A percentile compares a stretch with the other conserved stretches of the same genome.
Conservation (phyloP, 37 sponge, comb jelly and placozoan genomes). For the Dysidea cf. avara region DNA sequence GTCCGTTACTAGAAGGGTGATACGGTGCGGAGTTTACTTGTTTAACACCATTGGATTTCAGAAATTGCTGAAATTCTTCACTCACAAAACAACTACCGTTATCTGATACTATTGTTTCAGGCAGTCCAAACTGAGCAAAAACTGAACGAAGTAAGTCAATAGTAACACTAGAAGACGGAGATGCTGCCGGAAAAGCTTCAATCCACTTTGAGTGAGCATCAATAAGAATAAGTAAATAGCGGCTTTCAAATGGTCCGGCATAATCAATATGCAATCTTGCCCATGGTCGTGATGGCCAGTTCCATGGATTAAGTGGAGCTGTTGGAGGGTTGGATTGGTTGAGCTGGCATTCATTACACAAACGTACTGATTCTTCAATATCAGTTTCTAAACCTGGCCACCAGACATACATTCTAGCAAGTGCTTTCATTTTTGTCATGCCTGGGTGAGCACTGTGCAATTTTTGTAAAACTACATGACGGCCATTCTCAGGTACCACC, state of each 20-base stretch:
- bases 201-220: slow-evolving; percentile 2
- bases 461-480: slow-evolving; percentile 1
- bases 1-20: slow-evolving; percentile 15
- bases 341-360: slow-evolving; percentile 12
- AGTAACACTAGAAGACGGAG: neutral
- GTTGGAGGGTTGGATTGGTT: slow-evolving; percentile 1
- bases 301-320: slow-evolving; percentile 6
- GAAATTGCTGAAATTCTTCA: slow-evolving; percentile 20
- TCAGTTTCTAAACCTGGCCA: slow-evolving; percentile 21
- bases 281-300: neutral
- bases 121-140: slow-evolving; percentile 22
- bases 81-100: slow-evolving; percentile 15
- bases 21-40: slow-evolving; percentile 14
- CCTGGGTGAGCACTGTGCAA: slow-evolving; percentile 20
- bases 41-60: slow-evolving; percentile 16
- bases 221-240: neutral
- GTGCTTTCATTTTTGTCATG: slow-evolving; percentile 4
- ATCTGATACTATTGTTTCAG: slow-evolving; percentile 11
- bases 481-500: too few species aligned
- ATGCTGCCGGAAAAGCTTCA: neutral
- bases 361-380: neutral
- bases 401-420: slow-evolving; percentile 32
- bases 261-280: neutral
- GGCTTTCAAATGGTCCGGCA: neutral
- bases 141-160: slow-evolving; percentile 1